Base-by-base conservation (phyloP, 1,140 invertebrate genomes). In the Notospermus geniculatus region DNA sequence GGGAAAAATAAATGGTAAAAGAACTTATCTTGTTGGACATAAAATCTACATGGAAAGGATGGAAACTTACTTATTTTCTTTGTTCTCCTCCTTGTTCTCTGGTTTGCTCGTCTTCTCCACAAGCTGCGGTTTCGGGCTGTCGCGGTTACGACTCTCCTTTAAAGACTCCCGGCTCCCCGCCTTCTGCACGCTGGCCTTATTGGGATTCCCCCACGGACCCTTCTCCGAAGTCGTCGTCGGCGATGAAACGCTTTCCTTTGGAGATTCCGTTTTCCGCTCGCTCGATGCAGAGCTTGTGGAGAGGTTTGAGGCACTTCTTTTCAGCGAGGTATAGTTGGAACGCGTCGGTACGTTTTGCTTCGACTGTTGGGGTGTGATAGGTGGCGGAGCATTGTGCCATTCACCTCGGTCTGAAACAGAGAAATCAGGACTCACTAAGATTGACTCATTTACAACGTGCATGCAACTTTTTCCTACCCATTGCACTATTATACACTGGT, bases 301-400 rank as follows among this genome's bases (percentile, higher is more conserved):
- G 65, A 76, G 71, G 56, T 71, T 71, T 9, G 77, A 75, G 30
- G 74, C 72, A 64, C 75, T 75, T 25, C 80, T 67, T 63, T 80
- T 79, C 32, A 83, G 66, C 19, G 82, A 76, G 2, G 76, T 82
- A 45, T 79, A 73, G 58, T 76, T 79, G 60, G 77, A 79, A 25
- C 80, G 61, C 46, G 74, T 56, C 41, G 75, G 65, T 23, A 67
- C 54, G 54, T 73, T 70, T 62, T 81, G 73, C 61, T 82, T 78
- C 7, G 76, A 72, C 59, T 80, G 78, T 45, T 82, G 74, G 41
- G 70, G 66, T 7, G 79, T 66, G 28, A 82, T 78, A n/a, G 80
- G 80, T 32, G 76, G 76, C 28, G 69, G 80, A 73, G 53, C 63
- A 59, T 62, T 68, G 45, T 67, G 63, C 13, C 32, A 60, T 41